Evolutionary conservation across 1,140 invertebrate species (phyloP).

Genomic region (Aphidius ervi): DNA sequence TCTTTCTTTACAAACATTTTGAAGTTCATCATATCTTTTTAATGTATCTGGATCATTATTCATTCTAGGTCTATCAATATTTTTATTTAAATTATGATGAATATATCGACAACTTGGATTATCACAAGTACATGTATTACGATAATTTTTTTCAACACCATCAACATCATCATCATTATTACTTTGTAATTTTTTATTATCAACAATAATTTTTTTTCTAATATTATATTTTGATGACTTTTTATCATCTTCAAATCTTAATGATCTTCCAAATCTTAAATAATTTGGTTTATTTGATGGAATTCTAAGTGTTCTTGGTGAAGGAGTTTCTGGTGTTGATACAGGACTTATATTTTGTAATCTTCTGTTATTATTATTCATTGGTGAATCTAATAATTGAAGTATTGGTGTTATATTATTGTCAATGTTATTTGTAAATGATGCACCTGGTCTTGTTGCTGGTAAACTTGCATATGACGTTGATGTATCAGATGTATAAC

Average conservation of each 20-base stretch:
- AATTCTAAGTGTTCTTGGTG: conserved; percentile 41
- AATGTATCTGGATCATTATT: conserved; percentile 34
- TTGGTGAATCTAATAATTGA: conserved; percentile 41
- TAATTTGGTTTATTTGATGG: conserved; percentile 40
- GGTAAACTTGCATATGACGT: conserved; percentile 48
- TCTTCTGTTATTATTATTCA: conserved; percentile 23
- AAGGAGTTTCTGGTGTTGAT: conserved; percentile 48
- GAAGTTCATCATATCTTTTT: conserved; percentile 40
- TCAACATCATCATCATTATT: background rate
- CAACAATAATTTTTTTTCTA: background rate
- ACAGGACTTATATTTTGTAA: conserved; percentile 39
- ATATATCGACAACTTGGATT: conserved; percentile 39
- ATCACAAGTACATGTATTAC: conserved; percentile 27
- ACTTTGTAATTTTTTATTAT: background rate
- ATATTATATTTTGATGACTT: background rate
- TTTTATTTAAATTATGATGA: conserved; percentile 30
- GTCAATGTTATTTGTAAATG: background rate
- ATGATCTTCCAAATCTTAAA: conserved; percentile 26
- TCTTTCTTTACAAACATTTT: conserved; percentile 40
- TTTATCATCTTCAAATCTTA: conserved; percentile 18
- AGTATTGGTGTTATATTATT: conserved; percentile 35
- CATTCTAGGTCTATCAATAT: conserved; percentile 28
- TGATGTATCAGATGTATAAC: conserved; percentile 7
- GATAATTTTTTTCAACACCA: conserved; percentile 8
- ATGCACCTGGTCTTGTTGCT: conserved; percentile 21